Evolutionary conservation across 2,113 vertebrate genomes (phyloP).

Genomic region (Trochalopteron elliotii): DNA sequence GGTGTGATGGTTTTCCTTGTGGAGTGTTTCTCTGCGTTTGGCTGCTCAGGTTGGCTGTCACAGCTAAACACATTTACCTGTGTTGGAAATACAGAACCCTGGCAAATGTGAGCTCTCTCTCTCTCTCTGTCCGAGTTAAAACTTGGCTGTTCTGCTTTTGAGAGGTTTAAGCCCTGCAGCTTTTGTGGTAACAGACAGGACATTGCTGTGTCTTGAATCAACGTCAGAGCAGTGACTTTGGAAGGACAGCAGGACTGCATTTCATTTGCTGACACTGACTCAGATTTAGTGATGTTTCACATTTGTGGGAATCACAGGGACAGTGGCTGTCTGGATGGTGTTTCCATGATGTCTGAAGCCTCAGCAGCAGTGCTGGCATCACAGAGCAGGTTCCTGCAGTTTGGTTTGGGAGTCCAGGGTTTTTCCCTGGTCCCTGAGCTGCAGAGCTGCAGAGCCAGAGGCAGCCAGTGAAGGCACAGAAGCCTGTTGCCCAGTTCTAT

Average conservation of each 20-base stretch:
- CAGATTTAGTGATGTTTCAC: neutral
- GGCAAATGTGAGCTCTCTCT: neutral
- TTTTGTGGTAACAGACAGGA: neutral
- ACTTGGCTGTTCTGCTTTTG: neutral
- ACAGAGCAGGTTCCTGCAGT: neutral
- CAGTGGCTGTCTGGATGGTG: accelerated
- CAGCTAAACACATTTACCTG: neutral
- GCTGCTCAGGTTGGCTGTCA: neutral
- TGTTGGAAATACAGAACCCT: neutral
- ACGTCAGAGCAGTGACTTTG: neutral
- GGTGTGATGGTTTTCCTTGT: neutral
- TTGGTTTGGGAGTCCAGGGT: neutral
- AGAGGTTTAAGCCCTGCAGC: neutral
- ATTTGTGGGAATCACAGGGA: neutral
- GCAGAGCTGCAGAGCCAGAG: slow-evolving; percentile 5
- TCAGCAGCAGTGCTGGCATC: neutral
- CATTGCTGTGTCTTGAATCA: neutral
- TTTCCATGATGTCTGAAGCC: neutral
- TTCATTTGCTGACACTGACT: neutral
- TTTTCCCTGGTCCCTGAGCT: neutral
- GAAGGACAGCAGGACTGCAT: neutral
- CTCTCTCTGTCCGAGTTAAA: neutral
- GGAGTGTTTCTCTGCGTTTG: neutral
- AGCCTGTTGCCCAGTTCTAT: slow-evolving; percentile 24
- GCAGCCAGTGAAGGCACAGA: slow-evolving; percentile 2